A percentile compares a stretch with the other conserved stretches of the same genome.
phyloP scores from a whole-genome alignment of 30 jellyfish, hydroid and myxozoan species.

The Aurelia sp. region DNA sequence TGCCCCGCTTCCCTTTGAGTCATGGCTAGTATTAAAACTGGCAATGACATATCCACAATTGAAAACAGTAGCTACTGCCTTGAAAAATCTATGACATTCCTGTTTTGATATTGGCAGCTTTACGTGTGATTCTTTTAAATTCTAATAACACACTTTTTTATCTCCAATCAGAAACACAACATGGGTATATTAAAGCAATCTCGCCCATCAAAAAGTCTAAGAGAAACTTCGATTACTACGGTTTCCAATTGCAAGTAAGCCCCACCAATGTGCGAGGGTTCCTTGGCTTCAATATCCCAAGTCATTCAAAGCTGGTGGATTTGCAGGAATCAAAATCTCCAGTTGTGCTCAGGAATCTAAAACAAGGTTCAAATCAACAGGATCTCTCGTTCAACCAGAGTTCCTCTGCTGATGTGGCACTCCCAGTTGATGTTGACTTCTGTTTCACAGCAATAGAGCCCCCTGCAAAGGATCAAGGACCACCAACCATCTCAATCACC shows the following conservation, averaged over 20 bases:
- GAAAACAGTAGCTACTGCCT: no score
- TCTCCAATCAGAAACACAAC: no score
- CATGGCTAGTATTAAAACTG: no score
- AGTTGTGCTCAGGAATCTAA: not conserved
- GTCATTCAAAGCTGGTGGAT: not conserved
- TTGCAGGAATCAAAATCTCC: constrained; percentile 1
- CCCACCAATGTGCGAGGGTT: constrained; percentile 18
- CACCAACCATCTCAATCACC: not conserved
- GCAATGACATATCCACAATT: no score
- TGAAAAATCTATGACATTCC: no score
- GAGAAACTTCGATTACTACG: constrained; percentile 5
- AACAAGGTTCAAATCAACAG: not conserved
- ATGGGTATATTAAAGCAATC: no score
- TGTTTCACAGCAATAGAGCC: not conserved
- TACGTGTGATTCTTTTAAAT: no score
- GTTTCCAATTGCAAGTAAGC: constrained; percentile 23
- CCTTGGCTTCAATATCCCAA: not conserved
- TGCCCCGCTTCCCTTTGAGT: no score
- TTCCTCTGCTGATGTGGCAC: not conserved
- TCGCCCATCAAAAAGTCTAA: no score
- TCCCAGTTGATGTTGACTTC: not conserved
- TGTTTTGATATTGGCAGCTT: no score
- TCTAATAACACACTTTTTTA: no score
- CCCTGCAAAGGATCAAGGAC: not conserved
- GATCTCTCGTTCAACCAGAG: not conserved